These are phyloP conservation scores for Sinotaia quadrata DNA, from an alignment of 2,888 invertebrate species.

Conservation along the genomic window DNA sequence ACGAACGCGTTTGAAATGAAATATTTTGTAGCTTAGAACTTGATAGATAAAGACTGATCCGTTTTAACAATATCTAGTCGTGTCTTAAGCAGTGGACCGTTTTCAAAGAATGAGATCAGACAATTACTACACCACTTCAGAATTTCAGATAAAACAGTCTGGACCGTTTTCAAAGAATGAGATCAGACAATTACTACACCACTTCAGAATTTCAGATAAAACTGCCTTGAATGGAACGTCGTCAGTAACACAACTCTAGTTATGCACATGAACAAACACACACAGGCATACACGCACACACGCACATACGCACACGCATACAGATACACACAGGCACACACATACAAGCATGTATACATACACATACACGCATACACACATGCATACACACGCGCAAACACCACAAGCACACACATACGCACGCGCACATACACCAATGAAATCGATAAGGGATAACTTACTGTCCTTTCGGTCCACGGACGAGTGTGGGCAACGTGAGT, in stretches of 20 bases:
- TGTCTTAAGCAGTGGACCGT: no score
- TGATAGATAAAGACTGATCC: no score
- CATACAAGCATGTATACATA: background rate
- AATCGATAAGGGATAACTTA: no score
- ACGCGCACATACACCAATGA: background rate
- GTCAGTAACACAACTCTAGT: no score
- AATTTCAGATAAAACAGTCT: background rate
- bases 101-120: no score
- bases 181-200: no score
- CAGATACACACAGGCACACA: background rate
- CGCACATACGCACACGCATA: background rate
- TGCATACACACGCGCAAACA: background rate
- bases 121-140: no score
- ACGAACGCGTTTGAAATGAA: no score
- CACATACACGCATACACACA: background rate
- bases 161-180: no score
- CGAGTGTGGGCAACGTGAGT: slow-evolving; percentile 12
- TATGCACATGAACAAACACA: background rate
- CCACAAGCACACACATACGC: background rate
- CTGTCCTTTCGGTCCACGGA: slow-evolving; percentile 26
- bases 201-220: background rate
- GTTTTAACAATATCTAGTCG: no score
- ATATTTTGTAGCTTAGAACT: no score
- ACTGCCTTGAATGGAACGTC: background rate
- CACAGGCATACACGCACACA: background rate